phyloP scores from a whole-genome alignment of 1,140 invertebrate genomes.

The Lordiphosa clarofinis region DNA sequence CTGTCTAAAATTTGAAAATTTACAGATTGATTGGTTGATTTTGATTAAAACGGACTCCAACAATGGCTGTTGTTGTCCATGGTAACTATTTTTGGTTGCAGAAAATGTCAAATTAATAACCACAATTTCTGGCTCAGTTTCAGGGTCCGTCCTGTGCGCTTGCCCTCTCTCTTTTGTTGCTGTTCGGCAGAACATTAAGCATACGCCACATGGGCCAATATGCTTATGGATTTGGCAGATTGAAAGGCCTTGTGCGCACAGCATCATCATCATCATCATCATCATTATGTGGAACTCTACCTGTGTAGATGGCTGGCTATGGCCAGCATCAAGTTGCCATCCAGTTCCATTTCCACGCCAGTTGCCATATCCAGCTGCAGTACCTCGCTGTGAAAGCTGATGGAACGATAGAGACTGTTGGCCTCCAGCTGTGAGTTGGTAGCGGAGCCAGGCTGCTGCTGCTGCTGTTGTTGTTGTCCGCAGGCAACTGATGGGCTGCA shows the following conservation, averaged over 20 bases:
- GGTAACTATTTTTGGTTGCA: no score
- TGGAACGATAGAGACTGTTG: constrained; percentile 26
- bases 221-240: neutral
- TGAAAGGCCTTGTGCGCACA: neutral
- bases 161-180: neutral
- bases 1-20: no score
- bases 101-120: no score
- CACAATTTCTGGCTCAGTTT: neutral
- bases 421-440: constrained; percentile 27
- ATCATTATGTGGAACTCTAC: constrained; percentile 21
- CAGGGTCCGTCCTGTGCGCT: neutral
- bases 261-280: neutral
- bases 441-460: neutral
- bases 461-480: constrained; percentile 16
- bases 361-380: constrained; percentile 43
- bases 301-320: constrained; percentile 27
- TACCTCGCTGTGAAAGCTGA: constrained; percentile 57
- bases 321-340: constrained; percentile 6
- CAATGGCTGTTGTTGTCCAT: no score
- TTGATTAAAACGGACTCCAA: no score
- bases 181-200: constrained; percentile 8
- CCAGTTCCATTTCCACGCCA: constrained; percentile 33
- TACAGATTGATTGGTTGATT: no score
- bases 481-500: constrained; percentile 13
- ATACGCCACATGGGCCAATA: constrained; percentile 1